Base-by-base conservation (phyloP, 2,888 invertebrate species). In the Strigamia crassipes region DNA sequence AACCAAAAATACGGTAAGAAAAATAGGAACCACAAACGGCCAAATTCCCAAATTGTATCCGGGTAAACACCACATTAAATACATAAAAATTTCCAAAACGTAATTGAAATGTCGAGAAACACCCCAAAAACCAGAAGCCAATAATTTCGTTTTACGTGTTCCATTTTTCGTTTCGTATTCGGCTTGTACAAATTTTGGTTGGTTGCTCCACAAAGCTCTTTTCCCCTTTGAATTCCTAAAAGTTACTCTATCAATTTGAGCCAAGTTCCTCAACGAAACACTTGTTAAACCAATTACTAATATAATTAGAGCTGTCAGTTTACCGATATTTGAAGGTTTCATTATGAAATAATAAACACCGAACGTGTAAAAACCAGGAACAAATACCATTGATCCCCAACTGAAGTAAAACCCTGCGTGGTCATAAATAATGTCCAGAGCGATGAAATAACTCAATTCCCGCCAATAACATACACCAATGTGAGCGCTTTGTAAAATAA, bases 121-220 rank as follows among this genome's bases (percentile, higher is more conserved):
- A 9, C 90, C 91, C 91, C 91, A 92, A 86, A 88, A 91, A 23
- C 91, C 91, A 38, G 90, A 90, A 1, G 88, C 87, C 61, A 91
- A 86, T 15, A 91, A 87, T 23, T 88, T 85, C 79, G 88, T 87
- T 82, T 87, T 87, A 78, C 86, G 86, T 81, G 85, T 85, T 66
- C 87, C 86, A 4, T 89, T 89, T 77, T 85, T 85, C 42, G 86
- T 86, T 12, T 79, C 83, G 84, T 88, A 88, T 23, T 85, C 84
- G 0, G 87, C 88, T 61, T 84, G 84, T 38, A 85, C 86, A 84
- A 85, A 89, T 86, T 85, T 87, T 13, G 86, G 90, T 85, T 85
- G 84, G 80, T 86, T 85, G 12, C 88, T 88, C 87, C 88, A 87
- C 78, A 90, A 86, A 83, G 85, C 85, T 78, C 86, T 82, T 27